These are phyloP conservation scores for Cephus nigrinus DNA, from an alignment of 2,888 invertebrate species.

Conservation along the genomic window DNA sequence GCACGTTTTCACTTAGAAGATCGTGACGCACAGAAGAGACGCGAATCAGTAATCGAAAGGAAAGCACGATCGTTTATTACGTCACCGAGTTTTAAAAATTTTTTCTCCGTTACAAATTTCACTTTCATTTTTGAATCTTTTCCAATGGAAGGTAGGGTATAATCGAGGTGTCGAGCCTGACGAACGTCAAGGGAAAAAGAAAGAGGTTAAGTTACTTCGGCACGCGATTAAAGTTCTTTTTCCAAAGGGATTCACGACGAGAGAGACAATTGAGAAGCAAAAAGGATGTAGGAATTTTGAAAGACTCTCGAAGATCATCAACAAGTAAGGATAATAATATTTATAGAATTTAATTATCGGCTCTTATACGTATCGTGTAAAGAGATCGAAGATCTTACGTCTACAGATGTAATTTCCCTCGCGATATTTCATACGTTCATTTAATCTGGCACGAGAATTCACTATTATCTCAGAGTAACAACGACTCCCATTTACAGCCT, in stretches of 20 bases:
- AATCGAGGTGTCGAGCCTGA: neutral
- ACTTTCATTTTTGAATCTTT: neutral
- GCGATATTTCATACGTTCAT: neutral
- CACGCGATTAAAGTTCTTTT: neutral
- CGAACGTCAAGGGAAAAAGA: neutral
- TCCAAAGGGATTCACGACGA: neutral
- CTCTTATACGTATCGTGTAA: neutral
- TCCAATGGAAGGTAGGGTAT: neutral
- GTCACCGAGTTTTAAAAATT: neutral
- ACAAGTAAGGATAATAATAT: neutral
- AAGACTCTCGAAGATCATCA: neutral
- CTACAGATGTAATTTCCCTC: neutral
- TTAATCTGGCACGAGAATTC: neutral
- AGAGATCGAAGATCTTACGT: neutral
- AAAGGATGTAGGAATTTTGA: neutral
- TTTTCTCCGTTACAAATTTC: neutral
- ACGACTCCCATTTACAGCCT: neutral
- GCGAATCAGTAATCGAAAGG: neutral
- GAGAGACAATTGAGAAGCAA: neutral
- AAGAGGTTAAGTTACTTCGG: neutral
- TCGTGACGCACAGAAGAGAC: conserved; percentile 3
- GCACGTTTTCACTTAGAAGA: conserved; percentile 19
- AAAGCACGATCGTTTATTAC: neutral
- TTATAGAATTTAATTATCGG: neutral
- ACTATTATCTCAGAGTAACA: neutral